phyloP scores from a whole-genome alignment of 2,797 vertebrate species.

The Syndactyla subalaris region DNA sequence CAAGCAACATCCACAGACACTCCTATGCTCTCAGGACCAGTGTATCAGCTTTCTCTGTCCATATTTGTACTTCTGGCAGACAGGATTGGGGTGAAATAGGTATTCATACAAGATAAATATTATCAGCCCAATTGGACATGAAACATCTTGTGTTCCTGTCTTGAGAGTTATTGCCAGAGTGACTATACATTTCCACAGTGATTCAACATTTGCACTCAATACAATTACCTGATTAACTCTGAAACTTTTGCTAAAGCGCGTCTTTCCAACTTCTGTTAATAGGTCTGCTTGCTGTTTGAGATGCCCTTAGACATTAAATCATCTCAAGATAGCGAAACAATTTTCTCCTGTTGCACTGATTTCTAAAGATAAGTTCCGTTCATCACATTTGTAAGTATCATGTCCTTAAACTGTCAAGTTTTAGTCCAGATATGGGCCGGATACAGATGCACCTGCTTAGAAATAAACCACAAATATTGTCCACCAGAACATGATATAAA shows the following conservation, averaged over 20 bases:
- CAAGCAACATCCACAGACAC: not conserved
- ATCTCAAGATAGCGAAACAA: not conserved
- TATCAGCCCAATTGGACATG: not conserved
- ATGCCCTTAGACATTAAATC: not conserved
- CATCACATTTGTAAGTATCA: not conserved
- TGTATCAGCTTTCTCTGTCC: not conserved
- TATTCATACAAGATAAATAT: not conserved
- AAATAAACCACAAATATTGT: not conserved
- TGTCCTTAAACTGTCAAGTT: not conserved
- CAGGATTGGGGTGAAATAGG: not conserved
- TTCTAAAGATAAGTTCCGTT: not conserved
- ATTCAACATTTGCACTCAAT: not conserved
- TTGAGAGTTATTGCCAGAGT: not conserved
- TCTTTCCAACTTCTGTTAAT: not conserved
- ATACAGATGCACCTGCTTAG: not conserved
- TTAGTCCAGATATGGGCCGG: not conserved
- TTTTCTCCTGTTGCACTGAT: not conserved
- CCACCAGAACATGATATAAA: not conserved
- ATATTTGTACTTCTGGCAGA: not conserved
- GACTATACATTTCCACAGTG: not conserved
- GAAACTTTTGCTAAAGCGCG: not conserved
- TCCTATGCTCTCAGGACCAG: fast-evolving
- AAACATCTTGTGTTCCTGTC: not conserved
- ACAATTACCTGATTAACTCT: not conserved
- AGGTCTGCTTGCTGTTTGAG: not conserved